phyloP scores from a whole-genome alignment of 2,113 vertebrate genomes.

The Lampris incognitus region DNA sequence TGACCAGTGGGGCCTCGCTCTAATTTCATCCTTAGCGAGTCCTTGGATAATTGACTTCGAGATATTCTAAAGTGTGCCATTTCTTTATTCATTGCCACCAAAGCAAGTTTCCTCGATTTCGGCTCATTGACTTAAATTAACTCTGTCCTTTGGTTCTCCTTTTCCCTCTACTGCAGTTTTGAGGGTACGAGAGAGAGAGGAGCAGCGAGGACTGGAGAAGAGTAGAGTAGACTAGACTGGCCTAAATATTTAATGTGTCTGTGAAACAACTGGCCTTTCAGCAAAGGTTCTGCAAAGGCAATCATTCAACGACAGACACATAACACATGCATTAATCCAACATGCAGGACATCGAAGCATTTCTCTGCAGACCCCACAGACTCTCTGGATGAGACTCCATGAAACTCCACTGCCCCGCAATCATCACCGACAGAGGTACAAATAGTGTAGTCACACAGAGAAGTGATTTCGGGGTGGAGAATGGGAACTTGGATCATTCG shows the following conservation, averaged over 20 bases:
- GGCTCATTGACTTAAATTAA: slow-evolving; percentile 25
- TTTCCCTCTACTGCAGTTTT: slow-evolving; percentile 18
- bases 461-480: no score
- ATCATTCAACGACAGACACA: not conserved
- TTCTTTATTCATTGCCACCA: slow-evolving; percentile 48
- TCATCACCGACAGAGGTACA: no score
- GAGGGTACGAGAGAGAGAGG: not conserved
- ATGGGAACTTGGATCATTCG: no score
- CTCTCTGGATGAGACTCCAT: no score
- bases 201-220: not conserved
- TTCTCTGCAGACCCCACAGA: no score
- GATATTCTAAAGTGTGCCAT: slow-evolving; percentile 45
- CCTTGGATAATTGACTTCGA: slow-evolving; percentile 70
- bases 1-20: slow-evolving; percentile 59
- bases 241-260: no score
- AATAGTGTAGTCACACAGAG: no score
- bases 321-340: not conserved
- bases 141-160: not conserved
- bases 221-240: no score
- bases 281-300: no score
- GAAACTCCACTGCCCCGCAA: no score
- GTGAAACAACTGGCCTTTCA: no score
- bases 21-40: slow-evolving; percentile 65
- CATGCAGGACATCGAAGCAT: no score
- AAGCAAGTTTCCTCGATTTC: slow-evolving; percentile 38